Evolutionary conservation across 2,888 invertebrate genomes (phyloP).

Genomic region (Caenorhabditis sp.): DNA sequence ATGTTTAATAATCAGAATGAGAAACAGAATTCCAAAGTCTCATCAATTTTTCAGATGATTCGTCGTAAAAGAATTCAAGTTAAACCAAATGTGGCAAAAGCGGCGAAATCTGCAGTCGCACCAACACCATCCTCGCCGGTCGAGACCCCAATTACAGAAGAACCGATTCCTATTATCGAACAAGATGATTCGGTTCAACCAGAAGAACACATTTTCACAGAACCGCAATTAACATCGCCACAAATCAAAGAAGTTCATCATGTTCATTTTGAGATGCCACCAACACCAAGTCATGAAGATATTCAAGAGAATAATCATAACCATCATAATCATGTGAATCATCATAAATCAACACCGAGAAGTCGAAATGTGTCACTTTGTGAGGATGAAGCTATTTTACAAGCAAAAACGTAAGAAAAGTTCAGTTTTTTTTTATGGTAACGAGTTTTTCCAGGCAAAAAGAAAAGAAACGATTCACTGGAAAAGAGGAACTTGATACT

Average conservation of each 20-base stretch:
- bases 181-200: constrained; percentile 5
- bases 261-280: constrained; percentile 23
- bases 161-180: neutral
- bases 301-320: neutral
- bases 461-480: constrained; percentile 36
- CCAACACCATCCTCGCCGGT: neutral
- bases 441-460: constrained; percentile 2
- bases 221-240: neutral
- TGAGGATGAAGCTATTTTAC: constrained; percentile 33
- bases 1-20: neutral
- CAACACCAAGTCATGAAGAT: neutral
- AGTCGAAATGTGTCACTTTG: constrained; percentile 38
- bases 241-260: constrained; percentile 11
- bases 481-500: constrained; percentile 50
- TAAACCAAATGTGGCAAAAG: constrained; percentile 44
- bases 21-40: too few species aligned
- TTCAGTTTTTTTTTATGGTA: neutral
- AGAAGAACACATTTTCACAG: neutral
- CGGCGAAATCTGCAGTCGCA: constrained; percentile 12
- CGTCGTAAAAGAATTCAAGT: constrained; percentile 43
- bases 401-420: constrained; percentile 13
- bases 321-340: neutral
- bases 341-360: neutral
- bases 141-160: neutral
- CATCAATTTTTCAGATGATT: constrained; percentile 16